Base-by-base conservation (phyloP, 2,113 vertebrate genomes). In the Willisornis vidua region DNA sequence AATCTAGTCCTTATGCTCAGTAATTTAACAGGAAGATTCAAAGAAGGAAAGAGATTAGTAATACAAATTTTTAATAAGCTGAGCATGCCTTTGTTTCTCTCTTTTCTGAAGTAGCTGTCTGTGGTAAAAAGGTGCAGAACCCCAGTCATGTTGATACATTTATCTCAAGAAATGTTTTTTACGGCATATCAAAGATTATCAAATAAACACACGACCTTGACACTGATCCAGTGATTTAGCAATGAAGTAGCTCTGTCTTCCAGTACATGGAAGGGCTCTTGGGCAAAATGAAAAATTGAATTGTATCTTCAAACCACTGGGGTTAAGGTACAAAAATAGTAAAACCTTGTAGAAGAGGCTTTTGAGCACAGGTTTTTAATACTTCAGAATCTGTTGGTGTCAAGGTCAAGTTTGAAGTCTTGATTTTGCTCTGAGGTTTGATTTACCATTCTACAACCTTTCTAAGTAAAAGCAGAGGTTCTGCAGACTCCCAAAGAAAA, bases 271-370 rank as follows among this genome's bases (percentile, higher is more conserved):
- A 79, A 67, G 31, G 54, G 37, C 62, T 89, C 71, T 94, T 58
- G 63, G 73, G 55, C 87, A 62, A 74, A 90, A 82, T 75, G 73
- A 87, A 88, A 94, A 96, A 89, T 73, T 82, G 84, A 96, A 93
- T 58, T 87, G 14, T 68, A 35, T 82, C 78, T 89, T 79, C 49
- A 91, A n/a, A 66, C 74, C 48, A 72, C 71, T 79, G 87, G 79
- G 18, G 39, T 82, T 81, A 52, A 85, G 70, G n/a, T 76, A 66
- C 77, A 91, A 76, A 95, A 89, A 89, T 23, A 92, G 70, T 85
- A 88, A 87, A 87, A 81, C 22, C 37, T 41, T 1, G 2, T 65
- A 91, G 46, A 67, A 80, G 20, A 82, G 28, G 37, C 54, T 91
- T 91, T 72, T 83, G 74, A 89, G 79, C 58, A 66, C 25, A 41